Evolutionary conservation across 2,888 invertebrate genomes (phyloP).

Genomic region (Parapristionchus giblindavisi): DNA sequence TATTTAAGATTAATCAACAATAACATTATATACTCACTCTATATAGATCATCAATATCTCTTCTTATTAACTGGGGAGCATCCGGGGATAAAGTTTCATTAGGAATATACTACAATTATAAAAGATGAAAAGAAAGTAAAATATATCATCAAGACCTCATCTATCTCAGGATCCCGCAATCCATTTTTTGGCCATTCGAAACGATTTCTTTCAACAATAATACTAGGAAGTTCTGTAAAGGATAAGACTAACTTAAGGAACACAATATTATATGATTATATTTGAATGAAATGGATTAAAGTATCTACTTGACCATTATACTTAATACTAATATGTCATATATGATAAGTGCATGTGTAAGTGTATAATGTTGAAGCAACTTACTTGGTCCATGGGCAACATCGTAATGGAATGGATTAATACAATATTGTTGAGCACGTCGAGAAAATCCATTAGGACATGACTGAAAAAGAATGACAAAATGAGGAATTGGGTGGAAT

Average conservation of each 20-base stretch:
- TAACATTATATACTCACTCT: not conserved
- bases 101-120: conserved; percentile 12
- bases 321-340: not conserved
- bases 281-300: not conserved
- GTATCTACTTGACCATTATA: not conserved
- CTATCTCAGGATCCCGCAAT: not conserved
- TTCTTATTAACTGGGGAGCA: conserved; percentile 2
- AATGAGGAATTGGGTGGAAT: not conserved
- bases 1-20: too few species aligned
- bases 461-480: not conserved
- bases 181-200: conserved; percentile 3
- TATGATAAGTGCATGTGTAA: not conserved
- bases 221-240: not conserved
- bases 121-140: not conserved
- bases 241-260: too few species aligned
- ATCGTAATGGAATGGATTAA: conserved; percentile 32
- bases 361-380: not conserved
- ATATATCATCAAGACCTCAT: not conserved
- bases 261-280: too few species aligned
- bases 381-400: conserved; percentile 12
- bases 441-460: not conserved
- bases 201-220: conserved; percentile 14
- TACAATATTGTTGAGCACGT: conserved; percentile 5
- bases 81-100: conserved; percentile 20
- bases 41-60: not conserved